These are phyloP conservation scores for Chalcosyrphus nemorum DNA, from an alignment of 2,888 invertebrate species.

Conservation along the genomic window DNA sequence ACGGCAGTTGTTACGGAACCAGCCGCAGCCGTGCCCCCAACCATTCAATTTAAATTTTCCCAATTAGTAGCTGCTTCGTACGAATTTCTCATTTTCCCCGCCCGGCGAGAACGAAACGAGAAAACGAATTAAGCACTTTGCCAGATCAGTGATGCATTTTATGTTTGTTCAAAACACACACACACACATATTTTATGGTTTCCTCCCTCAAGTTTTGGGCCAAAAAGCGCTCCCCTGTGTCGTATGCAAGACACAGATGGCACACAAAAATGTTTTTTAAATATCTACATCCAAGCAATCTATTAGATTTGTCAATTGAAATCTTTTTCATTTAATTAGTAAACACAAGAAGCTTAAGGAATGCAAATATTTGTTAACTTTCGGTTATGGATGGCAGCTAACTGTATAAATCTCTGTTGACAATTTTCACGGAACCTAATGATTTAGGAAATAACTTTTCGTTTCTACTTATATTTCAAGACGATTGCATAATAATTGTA, in stretches of 20 bases:
- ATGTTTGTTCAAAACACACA: background rate
- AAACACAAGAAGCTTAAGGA: too few relatives aligned
- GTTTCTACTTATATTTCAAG: too few relatives aligned
- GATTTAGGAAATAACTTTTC: too few relatives aligned
- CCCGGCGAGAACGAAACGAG: background rate
- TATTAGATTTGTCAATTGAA: background rate
- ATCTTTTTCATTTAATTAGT: background rate
- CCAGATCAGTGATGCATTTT: constrained; percentile 20
- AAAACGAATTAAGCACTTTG: constrained; percentile 3
- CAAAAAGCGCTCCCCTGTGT: background rate
- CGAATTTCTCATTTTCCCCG: background rate
- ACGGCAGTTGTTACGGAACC: background rate
- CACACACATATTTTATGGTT: background rate
- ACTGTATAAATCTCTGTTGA: too few relatives aligned
- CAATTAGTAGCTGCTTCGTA: constrained; percentile 8
- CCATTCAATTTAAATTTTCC: constrained; percentile 7
- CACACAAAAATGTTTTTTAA: background rate
- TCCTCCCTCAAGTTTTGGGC: background rate
- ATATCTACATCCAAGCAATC: background rate
- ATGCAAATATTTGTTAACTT: too few relatives aligned
- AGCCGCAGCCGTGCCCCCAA: background rate
- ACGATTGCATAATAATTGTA: too few relatives aligned
- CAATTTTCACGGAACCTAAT: too few relatives aligned
- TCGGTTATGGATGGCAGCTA: too few relatives aligned
- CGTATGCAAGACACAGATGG: background rate